A percentile compares a stretch with the other conserved stretches of the same genome.
These are phyloP conservation scores for Actinernus sp. DNA, from an alignment of 92 coral and sea anemone genomes.

Conservation along the genomic window DNA sequence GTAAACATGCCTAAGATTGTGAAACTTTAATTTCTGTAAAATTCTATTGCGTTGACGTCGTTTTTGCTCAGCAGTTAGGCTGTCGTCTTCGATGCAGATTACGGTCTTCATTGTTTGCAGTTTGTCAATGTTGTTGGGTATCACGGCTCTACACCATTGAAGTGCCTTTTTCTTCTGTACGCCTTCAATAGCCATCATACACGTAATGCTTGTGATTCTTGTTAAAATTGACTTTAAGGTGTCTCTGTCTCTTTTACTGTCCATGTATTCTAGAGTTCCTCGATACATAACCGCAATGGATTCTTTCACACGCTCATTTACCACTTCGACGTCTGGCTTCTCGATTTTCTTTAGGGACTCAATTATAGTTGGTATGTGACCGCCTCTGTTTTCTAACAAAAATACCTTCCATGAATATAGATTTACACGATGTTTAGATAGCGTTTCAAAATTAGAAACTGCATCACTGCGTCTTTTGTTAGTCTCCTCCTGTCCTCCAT, in stretches of 20 bases:
- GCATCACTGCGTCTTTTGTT: background rate
- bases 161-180: conserved; percentile 21
- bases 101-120: conserved; percentile 1
- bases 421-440: background rate
- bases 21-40: background rate
- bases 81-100: conserved; percentile 26
- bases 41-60: background rate
- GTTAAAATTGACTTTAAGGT: conserved; percentile 41
- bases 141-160: background rate
- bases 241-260: conserved; percentile 58
- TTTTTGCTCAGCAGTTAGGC: conserved; percentile 44
- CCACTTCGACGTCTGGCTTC: background rate
- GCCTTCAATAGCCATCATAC: conserved; percentile 33
- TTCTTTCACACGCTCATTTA: background rate
- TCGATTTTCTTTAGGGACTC: background rate
- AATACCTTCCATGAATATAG: background rate
- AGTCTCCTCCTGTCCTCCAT: background rate
- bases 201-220: conserved; percentile 46
- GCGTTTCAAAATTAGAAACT: background rate
- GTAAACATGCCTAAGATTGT: background rate
- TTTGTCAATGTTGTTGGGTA: background rate
- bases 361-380: background rate
- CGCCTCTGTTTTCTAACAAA: background rate
- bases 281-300: background rate
- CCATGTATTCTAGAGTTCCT: conserved; percentile 18